A percentile compares a stretch with the other conserved stretches of the same genome.
Conservation (phyloP, 2,113 vertebrate species). For the Lampris megalopsis region DNA sequence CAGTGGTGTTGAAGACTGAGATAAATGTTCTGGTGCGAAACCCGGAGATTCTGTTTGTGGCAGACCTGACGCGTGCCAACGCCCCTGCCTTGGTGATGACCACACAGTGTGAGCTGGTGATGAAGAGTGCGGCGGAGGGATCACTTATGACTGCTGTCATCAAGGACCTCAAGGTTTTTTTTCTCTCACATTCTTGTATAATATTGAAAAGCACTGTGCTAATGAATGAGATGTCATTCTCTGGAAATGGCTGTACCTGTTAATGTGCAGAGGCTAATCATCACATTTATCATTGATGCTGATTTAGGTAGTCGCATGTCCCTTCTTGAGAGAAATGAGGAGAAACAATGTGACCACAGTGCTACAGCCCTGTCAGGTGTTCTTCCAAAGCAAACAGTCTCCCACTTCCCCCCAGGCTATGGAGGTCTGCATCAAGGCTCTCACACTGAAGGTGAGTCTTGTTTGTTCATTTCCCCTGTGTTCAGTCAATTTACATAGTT, state of each 20-base stretch:
- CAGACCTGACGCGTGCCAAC: conserved; percentile 92
- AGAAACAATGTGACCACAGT: conserved; percentile 89
- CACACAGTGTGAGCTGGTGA: conserved; percentile 89
- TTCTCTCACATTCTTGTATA: neutral
- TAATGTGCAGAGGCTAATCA: neutral
- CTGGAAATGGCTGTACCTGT: too few relatives aligned
- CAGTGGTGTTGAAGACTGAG: conserved; percentile 84
- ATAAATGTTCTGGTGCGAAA: conserved; percentile 90
- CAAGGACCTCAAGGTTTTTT: conserved; percentile 86
- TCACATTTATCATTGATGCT: neutral
- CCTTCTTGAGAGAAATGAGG: conserved; percentile 89
- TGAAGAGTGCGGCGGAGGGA: conserved; percentile 81
- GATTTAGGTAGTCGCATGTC: conserved; percentile 87
- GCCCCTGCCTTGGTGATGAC: conserved; percentile 93
- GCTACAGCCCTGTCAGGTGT: conserved; percentile 93
- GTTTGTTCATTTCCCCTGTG: neutral
- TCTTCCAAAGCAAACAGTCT: conserved; percentile 84
- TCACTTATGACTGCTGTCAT: conserved; percentile 87
- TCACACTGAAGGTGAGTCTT: conserved; percentile 88
- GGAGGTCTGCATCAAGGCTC: conserved; percentile 87
- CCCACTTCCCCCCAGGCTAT: conserved; percentile 84
- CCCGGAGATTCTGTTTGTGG: conserved; percentile 97
- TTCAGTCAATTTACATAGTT: neutral
- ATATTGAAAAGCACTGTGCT: neutral
- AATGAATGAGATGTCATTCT: neutral